A percentile compares a stretch with the other conserved stretches of the same genome.
phyloP scores from a whole-genome alignment of 2,113 vertebrate species.

The Helogale parvula region DNA sequence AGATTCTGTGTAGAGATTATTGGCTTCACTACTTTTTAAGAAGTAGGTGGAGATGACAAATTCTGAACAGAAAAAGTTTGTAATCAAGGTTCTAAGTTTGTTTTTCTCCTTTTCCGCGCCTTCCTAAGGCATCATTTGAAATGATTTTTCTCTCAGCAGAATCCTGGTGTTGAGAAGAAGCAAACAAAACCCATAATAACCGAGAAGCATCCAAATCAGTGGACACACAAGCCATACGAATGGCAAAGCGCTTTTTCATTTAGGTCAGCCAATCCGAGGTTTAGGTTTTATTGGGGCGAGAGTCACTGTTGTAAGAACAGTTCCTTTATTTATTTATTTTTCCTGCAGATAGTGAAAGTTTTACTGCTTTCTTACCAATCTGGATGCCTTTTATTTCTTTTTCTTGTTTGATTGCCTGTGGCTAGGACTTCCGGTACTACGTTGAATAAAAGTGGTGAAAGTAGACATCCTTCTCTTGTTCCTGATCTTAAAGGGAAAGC shows the following conservation, averaged over 20 bases:
- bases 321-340: not conserved
- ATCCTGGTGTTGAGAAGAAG: not conserved
- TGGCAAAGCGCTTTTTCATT: constrained; percentile 44
- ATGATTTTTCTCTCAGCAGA: constrained; percentile 26
- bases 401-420: not conserved
- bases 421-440: not conserved
- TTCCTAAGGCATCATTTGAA: constrained; percentile 13
- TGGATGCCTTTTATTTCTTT: not conserved
- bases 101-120: not conserved
- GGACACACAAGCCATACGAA: not conserved
- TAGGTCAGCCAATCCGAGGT: not conserved
- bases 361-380: not conserved
- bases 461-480: not conserved
- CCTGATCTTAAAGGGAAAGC: not conserved
- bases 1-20: not conserved
- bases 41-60: constrained; percentile 27
- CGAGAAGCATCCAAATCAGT: constrained; percentile 1
- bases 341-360: not conserved
- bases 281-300: not conserved
- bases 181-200: not conserved
- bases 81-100: not conserved
- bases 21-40: not conserved
- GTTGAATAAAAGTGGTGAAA: not conserved
- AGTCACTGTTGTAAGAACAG: not conserved
- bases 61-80: constrained; percentile 15